Conservation (phyloP, 2,113 vertebrate species). For the Prunella fulvescens region DNA sequence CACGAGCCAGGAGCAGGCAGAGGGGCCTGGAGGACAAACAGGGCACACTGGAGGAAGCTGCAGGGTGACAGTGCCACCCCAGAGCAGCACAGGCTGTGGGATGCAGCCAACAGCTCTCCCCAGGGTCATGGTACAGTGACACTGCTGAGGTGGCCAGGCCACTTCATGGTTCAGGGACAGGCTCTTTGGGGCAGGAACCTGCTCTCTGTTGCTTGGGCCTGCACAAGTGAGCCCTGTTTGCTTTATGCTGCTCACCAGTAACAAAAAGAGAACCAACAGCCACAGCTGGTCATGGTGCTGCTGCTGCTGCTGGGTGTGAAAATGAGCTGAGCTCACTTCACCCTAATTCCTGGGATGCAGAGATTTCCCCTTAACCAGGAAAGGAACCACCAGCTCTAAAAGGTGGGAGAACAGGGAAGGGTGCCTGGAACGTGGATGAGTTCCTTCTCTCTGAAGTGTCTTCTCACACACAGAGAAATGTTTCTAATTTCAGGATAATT, state of each 20-base stretch:
- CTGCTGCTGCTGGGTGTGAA: neutral
- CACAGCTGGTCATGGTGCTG: neutral
- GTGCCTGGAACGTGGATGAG: neutral
- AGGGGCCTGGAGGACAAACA: neutral
- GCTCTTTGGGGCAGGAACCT: neutral
- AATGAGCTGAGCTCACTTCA: neutral
- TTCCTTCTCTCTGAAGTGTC: neutral
- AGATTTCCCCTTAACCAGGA: neutral
- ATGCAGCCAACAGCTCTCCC: neutral
- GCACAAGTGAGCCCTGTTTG: neutral
- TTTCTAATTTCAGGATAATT: neutral
- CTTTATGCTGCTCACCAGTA: neutral
- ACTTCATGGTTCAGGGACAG: neutral
- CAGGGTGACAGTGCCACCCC: neutral
- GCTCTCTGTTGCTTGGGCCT: neutral
- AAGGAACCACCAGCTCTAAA: neutral
- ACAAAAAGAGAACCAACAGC: neutral
- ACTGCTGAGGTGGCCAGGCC: neutral
- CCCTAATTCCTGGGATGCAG: neutral
- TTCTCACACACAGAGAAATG: neutral
- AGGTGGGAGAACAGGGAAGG: neutral
- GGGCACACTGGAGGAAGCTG: neutral
- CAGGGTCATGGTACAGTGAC: rapidly evolving
- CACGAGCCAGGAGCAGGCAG: rapidly evolving
- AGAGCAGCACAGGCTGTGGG: neutral